These are phyloP conservation scores for Taenioides sp. DNA, from an alignment of 2,797 vertebrate genomes.

Conservation along the genomic window DNA sequence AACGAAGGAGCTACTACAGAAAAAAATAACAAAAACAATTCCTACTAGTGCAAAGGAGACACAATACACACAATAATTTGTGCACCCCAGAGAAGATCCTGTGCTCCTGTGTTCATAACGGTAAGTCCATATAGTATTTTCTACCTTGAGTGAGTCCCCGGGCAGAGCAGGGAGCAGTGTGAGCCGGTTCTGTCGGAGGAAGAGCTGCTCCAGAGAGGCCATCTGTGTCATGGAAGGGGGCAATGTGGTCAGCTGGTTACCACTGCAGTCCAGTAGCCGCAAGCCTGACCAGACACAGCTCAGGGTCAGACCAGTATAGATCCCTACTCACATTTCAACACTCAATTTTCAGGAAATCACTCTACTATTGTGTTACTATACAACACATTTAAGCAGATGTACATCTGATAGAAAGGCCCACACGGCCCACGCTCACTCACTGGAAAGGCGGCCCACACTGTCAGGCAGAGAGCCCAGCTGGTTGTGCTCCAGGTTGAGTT, in stretches of 20 bases:
- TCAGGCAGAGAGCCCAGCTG: constrained; percentile 60
- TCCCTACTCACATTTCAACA: too few species aligned
- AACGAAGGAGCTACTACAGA: too few species aligned
- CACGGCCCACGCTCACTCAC: constrained; percentile 42
- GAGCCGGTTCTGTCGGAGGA: constrained; percentile 85
- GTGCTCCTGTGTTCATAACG: too few species aligned
- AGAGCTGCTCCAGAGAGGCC: constrained; percentile 84
- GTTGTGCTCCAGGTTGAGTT: constrained; percentile 59
- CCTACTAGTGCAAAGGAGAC: background rate
- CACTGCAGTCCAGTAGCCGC: constrained; percentile 84
- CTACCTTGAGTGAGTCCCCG: constrained; percentile 58
- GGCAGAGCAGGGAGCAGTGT: constrained; percentile 51
- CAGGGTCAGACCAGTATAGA: background rate
- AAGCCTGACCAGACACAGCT: constrained; percentile 53
- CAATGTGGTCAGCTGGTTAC: constrained; percentile 81
- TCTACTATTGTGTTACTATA: too few species aligned
- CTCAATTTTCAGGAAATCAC: too few species aligned
- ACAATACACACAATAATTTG: background rate
- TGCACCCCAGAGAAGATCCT: too few species aligned
- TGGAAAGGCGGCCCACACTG: constrained; percentile 47
- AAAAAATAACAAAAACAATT: too few species aligned
- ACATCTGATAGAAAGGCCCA: background rate
- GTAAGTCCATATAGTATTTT: too few species aligned
- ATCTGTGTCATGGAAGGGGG: constrained; percentile 80
- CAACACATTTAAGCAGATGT: too few species aligned